Evolutionary conservation across 2,888 invertebrate genomes (phyloP), one percentile per base, ranked within the genome.

Genomic region (Cryptus viduatorius): DNA sequence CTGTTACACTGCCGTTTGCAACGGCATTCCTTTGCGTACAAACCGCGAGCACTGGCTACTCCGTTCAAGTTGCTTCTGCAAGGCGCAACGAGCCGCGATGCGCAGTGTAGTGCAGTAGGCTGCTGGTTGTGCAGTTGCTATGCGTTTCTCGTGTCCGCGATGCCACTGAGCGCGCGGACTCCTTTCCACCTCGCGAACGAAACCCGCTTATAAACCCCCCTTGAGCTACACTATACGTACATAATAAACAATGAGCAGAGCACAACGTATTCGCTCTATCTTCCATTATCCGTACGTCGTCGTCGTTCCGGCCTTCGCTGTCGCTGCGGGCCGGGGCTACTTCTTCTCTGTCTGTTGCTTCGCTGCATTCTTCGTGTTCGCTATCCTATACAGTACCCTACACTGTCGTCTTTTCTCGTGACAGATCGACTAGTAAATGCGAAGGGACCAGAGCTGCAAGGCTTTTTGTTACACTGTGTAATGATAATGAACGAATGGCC

Each of bases 11-110:
- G 85, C 77, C 79, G 83, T 78, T 81, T 86, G 82, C 83, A 87
- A 83, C 87, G 85, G 84, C 87, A 90, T 89, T 89, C 88, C 89
- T 89, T 86, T 85, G 86, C 87, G 85, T 87, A 83, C 85, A 64
- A 50, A 50, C 77, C 64, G 77, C 76, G 81, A 79, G 72, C 76
- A 79, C 68, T 61, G 31, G 80, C 67, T 81, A 76, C 64, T 79
- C 65, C 79, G 53, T 81, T 82, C 77, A 50, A 48, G 82, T 83
- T 83, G 69, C 78, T 81, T 73, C 64, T 50, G 53, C 48, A 48
- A 76, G 24, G 56, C 79, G 46, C 79, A 73, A 81, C 73, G 84
- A 78, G 82, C 37, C 48, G 71, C 64, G 78, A 77, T 65, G 68
- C 44, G 37, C 56, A 67, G 73, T 46, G 73, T 61, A 76, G 75